Evolutionary conservation across 2,888 invertebrate species (phyloP).

Genomic region (Anoncus sp.): DNA sequence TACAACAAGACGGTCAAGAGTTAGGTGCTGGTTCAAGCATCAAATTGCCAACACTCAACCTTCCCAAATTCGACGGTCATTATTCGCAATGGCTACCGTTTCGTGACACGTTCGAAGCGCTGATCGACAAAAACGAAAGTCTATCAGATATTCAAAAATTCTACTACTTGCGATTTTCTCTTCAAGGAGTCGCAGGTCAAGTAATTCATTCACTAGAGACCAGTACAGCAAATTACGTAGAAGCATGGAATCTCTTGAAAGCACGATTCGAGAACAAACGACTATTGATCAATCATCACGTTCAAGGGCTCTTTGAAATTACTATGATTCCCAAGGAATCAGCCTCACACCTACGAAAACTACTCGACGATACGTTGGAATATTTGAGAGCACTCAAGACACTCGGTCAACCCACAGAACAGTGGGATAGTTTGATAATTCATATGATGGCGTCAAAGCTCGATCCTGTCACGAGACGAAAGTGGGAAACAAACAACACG

Average conservation of each 20-base stretch:
- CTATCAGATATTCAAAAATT: constrained; percentile 63
- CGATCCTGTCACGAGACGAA: constrained; percentile 48
- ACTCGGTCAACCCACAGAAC: constrained; percentile 35
- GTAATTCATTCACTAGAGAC: constrained; percentile 60
- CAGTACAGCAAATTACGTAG: constrained; percentile 52
- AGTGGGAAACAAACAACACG: constrained; percentile 30
- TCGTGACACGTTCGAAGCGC: constrained; percentile 55
- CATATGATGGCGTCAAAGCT: constrained; percentile 45
- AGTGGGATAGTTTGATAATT: constrained; percentile 52
- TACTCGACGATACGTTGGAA: constrained; percentile 44
- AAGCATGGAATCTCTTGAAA: constrained; percentile 58
- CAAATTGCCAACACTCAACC: constrained; percentile 48
- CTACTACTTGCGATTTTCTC: constrained; percentile 61
- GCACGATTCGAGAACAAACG: constrained; percentile 59
- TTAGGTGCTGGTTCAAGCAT: constrained; percentile 15
- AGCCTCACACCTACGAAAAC: constrained; percentile 32
- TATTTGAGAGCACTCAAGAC: constrained; percentile 51
- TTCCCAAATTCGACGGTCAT: constrained; percentile 61
- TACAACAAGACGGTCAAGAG: constrained; percentile 8
- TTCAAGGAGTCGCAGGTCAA: constrained; percentile 55
- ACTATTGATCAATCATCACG: constrained; percentile 55
- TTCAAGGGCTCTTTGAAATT: constrained; percentile 54
- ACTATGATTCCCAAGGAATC: constrained; percentile 46
- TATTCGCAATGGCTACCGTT: constrained; percentile 63
- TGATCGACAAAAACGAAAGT: constrained; percentile 54